Conservation (phyloP, 2,797 vertebrate genomes). For the Bryconaethiops microstoma region DNA sequence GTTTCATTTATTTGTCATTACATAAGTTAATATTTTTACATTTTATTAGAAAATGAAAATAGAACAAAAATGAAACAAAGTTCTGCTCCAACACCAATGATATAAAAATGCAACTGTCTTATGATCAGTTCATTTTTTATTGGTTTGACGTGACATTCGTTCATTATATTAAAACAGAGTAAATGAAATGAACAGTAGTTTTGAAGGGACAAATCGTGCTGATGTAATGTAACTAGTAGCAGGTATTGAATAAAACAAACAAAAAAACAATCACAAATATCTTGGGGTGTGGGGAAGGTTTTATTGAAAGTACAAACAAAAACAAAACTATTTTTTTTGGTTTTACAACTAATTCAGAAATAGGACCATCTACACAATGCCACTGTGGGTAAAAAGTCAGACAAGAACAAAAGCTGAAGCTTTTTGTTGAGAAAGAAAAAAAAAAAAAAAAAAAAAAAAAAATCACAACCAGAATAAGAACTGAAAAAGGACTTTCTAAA, state of each 20-base stretch:
- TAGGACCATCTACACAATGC: constrained; percentile 65
- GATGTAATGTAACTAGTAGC: background rate
- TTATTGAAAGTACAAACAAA: constrained; percentile 52
- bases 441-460: no score
- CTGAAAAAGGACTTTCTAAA: constrained; percentile 1
- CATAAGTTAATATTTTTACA: background rate
- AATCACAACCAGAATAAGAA: background rate
- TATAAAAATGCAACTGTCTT: no score
- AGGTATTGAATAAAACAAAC: background rate
- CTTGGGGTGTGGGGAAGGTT: constrained; percentile 16
- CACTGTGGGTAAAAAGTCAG: constrained; percentile 35
- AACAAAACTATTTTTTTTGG: constrained; percentile 56
- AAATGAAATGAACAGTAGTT: no score
- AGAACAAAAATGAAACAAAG: no score
- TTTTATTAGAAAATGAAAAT: background rate
- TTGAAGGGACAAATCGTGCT: background rate
- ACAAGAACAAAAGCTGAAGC: background rate
- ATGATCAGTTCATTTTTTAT: no score
- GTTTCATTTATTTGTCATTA: no score
- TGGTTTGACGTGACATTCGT: no score
- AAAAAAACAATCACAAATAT: no score
- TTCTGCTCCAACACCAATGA: no score
- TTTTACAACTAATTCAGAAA: constrained; percentile 74
- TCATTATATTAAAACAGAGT: background rate
- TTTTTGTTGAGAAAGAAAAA: no score